Evolutionary conservation across 2,888 invertebrate genomes (phyloP).

Genomic region (Ennomos erosarius): DNA sequence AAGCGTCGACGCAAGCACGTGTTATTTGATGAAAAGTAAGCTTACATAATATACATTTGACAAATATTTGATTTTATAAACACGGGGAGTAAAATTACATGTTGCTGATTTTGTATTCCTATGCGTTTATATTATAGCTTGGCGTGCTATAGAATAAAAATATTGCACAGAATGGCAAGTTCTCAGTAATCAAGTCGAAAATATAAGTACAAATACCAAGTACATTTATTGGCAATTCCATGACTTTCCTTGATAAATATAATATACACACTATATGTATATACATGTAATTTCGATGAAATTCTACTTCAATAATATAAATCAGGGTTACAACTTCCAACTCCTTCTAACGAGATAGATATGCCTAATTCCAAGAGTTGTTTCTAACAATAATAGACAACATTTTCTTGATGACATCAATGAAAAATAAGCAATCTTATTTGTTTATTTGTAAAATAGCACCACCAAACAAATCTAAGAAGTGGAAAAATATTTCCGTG

Average conservation of each 20-base stretch:
- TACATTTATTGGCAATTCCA: not conserved
- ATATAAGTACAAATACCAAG: no score
- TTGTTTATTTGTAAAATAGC: constrained; percentile 14
- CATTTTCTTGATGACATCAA: not conserved
- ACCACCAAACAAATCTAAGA: constrained; percentile 20
- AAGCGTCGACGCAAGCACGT: not conserved
- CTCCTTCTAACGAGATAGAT: constrained; percentile 18
- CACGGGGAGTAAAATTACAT: no score
- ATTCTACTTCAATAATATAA: constrained; percentile 13
- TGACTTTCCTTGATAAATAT: no score
- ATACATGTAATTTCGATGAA: not conserved
- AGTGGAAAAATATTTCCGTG: constrained; percentile 3
- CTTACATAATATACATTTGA: no score
- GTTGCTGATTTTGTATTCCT: no score
- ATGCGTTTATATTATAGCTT: no score
- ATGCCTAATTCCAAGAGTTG: constrained; percentile 25
- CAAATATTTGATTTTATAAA: no score
- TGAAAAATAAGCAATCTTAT: constrained; percentile 14
- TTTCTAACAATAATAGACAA: constrained; percentile 1
- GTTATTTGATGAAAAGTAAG: no score
- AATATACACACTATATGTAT: not conserved
- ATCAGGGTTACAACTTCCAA: constrained; percentile 5
- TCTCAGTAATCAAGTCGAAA: no score
- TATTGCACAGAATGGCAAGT: no score
- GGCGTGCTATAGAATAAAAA: no score